Base-by-base conservation (phyloP, 2,888 invertebrate species). In the Oligia strigilis region DNA sequence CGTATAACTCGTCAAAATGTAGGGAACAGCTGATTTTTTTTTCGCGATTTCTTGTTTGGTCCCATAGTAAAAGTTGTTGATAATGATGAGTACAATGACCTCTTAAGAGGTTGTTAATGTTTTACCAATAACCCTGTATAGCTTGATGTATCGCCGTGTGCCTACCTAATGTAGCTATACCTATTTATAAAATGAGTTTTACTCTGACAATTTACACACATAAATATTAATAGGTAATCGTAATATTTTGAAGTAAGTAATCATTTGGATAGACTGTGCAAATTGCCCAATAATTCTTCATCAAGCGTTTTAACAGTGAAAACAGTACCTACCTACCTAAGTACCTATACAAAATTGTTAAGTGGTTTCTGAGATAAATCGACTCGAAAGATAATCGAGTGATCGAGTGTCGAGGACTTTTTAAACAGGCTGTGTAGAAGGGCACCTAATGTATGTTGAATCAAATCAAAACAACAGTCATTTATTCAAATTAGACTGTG, bases 291-390 rank as follows among this genome's bases (percentile, higher is more conserved):
- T 75, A 62, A 70, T 67, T 76, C 73, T 73, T 55, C 69, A 76
- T 52, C 73, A 76, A 17, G 36, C n/a, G 49, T 66, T 70, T 36
- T 43, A 72, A 65, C 62, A 36, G 62, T 76, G n/a, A 69, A 66
- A 79, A 67, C 58, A 83, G 74, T 29, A 62, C 58, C 6, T 52
- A 19, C 52, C 29, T 62, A 83, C 79, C 66, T 29, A 62, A 23
- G 2, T 52, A 6, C 52, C 29, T 58, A 83, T 83, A 66, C 58
- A 58, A 70, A 83, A 80, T 71, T 43, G 83, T 75, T 84, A 83
- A 84, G 84, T 80, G 76, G 62, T 76, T 84, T 80, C 62, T 64
- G 76, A 84, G 81, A 83, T 83, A 76, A 76, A 81, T 74, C 23
- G 52, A 62, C 36, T 77, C 5, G n/a, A 69, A 29, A 75, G 70